A percentile compares a stretch with the other conserved stretches of the same genome.
Evolutionary conservation across 2,797 vertebrate genomes (phyloP).

Genomic region (Hypotaenidia okinawae): DNA sequence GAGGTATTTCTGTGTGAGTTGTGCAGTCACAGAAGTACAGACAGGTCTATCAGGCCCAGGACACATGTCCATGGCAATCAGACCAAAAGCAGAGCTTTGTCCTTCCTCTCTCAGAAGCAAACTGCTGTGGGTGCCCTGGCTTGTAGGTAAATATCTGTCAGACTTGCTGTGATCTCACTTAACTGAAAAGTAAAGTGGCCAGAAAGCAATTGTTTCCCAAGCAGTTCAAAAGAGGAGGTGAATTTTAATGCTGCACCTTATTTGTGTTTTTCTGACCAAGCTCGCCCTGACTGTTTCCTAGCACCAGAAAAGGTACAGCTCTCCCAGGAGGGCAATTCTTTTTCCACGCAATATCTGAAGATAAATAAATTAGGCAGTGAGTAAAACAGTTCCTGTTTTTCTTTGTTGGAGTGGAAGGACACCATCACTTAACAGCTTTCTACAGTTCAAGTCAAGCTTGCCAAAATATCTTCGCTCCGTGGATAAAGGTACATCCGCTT

Average conservation of each 20-base stretch:
- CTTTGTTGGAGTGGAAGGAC: not conserved
- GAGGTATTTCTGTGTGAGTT: not conserved
- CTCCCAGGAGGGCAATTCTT: not conserved
- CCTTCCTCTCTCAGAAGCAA: not conserved
- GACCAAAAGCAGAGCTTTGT: not conserved
- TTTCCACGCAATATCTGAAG: not conserved
- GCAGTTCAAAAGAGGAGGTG: not conserved
- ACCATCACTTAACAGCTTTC: not conserved
- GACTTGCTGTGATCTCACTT: not conserved
- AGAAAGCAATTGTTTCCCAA: not conserved
- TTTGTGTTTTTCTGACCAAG: not conserved
- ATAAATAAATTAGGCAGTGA: not conserved
- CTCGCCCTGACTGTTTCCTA: not conserved
- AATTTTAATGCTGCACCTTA: not conserved
- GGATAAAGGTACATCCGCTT: not conserved
- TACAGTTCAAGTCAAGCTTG: not conserved
- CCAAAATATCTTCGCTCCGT: not conserved
- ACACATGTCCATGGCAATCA: not conserved
- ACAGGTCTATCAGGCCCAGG: not conserved
- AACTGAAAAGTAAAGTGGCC: not conserved
- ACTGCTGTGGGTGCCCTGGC: not conserved
- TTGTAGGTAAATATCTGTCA: not conserved
- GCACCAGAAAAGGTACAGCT: not conserved
- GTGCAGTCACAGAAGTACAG: not conserved
- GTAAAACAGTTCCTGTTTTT: not conserved